Percentiles rank a stretch among this genome's conserved stretches.
Evolutionary conservation across 2,888 invertebrate species (phyloP).

Genomic region (Cerceris rybyensis): DNA sequence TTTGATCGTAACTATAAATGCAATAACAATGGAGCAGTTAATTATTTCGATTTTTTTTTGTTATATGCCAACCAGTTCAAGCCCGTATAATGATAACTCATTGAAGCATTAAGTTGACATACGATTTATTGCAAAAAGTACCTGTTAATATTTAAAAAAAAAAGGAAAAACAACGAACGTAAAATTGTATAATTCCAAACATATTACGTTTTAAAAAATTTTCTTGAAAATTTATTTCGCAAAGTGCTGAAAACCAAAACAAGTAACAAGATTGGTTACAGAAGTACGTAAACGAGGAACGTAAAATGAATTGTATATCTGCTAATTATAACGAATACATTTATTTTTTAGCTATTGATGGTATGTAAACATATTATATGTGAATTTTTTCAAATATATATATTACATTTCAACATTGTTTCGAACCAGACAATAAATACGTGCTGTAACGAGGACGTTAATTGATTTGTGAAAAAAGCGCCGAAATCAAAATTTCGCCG

Average conservation of each 20-base stretch:
- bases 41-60: background rate
- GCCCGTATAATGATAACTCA: background rate
- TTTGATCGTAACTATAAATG: too few relatives aligned
- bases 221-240: background rate
- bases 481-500: conserved; percentile 63
- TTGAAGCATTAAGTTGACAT: background rate
- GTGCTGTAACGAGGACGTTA: conserved; percentile 38
- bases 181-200: too few relatives aligned
- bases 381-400: conserved; percentile 3
- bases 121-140: background rate
- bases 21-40: too few relatives aligned
- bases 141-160: too few relatives aligned
- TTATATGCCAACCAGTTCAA: background rate
- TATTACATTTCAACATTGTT: conserved; percentile 17
- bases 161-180: too few relatives aligned
- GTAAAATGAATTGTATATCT: conserved; percentile 17
- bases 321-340: conserved; percentile 22
- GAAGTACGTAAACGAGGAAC: conserved; percentile 20
- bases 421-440: conserved; percentile 4
- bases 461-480: conserved; percentile 64
- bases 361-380: conserved; percentile 33
- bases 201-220: too few relatives aligned
- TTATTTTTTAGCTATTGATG: conserved; percentile 32
- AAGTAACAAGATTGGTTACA: conserved; percentile 8
- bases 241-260: conserved; percentile 14